These are phyloP conservation scores for Ladona fulva DNA, from an alignment of 1,140 invertebrate species.

Conservation along the genomic window DNA sequence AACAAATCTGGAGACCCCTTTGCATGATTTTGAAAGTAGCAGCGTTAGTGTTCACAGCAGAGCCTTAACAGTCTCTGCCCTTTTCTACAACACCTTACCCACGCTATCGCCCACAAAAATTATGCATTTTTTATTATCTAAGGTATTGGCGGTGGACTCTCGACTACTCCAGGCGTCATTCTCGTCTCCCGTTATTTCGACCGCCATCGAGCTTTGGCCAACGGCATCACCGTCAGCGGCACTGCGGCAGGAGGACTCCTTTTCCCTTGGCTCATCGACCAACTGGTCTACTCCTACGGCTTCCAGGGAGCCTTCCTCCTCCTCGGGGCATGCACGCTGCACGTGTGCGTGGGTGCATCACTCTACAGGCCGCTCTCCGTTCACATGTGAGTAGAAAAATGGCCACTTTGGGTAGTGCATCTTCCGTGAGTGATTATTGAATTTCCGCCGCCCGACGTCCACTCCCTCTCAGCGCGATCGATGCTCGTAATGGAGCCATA, in stretches of 20 bases:
- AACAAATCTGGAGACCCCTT: no score
- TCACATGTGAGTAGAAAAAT: neutral
- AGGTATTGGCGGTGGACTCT: slow-evolving; percentile 67
- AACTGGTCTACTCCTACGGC: slow-evolving; percentile 52
- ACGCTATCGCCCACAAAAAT: no score
- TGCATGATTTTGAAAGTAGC: no score
- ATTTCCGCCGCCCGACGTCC: no score
- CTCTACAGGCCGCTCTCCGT: slow-evolving; percentile 49
- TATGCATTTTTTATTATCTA: slow-evolving; percentile 23
- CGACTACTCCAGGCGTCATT: slow-evolving; percentile 67
- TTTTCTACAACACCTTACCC: no score
- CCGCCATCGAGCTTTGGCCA: slow-evolving; percentile 64
- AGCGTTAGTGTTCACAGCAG: no score
- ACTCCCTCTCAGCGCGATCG: no score
- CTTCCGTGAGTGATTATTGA: no score
- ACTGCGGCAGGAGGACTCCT: slow-evolving; percentile 69
- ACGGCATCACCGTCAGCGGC: slow-evolving; percentile 69
- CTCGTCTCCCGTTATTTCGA: slow-evolving; percentile 72
- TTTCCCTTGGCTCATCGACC: slow-evolving; percentile 62
- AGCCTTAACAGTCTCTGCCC: no score
- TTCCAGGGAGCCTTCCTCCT: slow-evolving; percentile 63
- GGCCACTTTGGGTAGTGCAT: no score
- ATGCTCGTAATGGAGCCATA: no score
- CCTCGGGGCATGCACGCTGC: slow-evolving; percentile 65
- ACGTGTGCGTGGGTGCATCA: slow-evolving; percentile 61